Conservation (phyloP, 2,888 invertebrate species). For the Cremastinae sp. region DNA sequence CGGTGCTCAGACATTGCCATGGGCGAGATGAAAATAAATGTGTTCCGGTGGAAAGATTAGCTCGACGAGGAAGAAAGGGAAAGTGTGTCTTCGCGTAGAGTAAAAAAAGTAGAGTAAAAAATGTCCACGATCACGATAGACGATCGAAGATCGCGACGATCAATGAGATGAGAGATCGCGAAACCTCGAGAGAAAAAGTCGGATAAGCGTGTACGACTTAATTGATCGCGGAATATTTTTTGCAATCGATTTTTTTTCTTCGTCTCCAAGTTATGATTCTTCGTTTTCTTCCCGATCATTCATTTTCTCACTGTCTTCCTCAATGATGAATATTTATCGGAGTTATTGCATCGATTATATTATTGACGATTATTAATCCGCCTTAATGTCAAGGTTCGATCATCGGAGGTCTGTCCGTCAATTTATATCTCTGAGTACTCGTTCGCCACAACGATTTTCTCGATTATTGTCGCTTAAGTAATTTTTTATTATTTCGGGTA, state of each 20-base stretch:
- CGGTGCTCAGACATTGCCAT: slow-evolving; percentile 8
- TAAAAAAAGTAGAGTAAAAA: slow-evolving; percentile 16
- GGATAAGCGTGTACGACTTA: neutral
- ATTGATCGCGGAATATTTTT: neutral
- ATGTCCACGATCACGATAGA: slow-evolving; percentile 16
- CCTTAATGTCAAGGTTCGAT: slow-evolving; percentile 44
- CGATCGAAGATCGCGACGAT: slow-evolving; percentile 37
- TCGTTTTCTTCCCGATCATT: neutral
- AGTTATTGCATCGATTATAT: neutral
- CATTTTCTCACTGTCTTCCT: slow-evolving; percentile 6
- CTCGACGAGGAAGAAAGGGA: slow-evolving; percentile 40
- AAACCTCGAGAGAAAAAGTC: slow-evolving; percentile 10
- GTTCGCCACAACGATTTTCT: neutral
- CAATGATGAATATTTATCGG: slow-evolving; percentile 26
- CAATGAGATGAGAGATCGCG: slow-evolving; percentile 2
- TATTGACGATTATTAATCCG: slow-evolving; percentile 1
- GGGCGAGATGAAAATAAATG: slow-evolving; percentile 4
- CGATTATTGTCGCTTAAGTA: neutral
- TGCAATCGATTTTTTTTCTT: slow-evolving; percentile 26
- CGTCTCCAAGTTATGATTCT: slow-evolving; percentile 3
- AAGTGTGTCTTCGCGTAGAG: slow-evolving; percentile 44
- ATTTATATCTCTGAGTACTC: neutral
- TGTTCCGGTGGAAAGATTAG: neutral
- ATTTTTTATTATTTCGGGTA: neutral
- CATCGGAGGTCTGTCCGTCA: slow-evolving; percentile 1